A percentile compares a stretch with the other conserved stretches of the same genome.
Conservation (phyloP, 2,113 vertebrate species). For the Thinocorus orbignyianus region DNA sequence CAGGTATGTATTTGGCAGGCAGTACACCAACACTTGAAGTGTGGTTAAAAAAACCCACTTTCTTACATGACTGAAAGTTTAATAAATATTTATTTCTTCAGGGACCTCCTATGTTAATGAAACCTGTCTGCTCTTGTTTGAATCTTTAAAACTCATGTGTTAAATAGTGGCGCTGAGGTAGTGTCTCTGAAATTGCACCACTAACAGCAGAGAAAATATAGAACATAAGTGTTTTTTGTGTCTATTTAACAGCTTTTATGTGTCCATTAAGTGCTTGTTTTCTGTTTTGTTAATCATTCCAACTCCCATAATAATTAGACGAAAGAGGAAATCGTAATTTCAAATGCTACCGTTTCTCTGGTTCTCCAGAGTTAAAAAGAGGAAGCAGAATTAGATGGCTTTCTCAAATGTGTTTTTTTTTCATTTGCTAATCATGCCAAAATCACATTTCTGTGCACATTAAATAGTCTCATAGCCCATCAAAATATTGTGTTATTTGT, state of each 20-base stretch:
- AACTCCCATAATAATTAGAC: constrained; percentile 22
- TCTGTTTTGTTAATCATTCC: constrained; percentile 64
- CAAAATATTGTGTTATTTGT: constrained; percentile 1
- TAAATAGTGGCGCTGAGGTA: background rate
- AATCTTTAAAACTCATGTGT: constrained; percentile 39
- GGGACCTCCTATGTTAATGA: constrained; percentile 59
- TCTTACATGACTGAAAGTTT: constrained; percentile 45
- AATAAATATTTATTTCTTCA: constrained; percentile 51
- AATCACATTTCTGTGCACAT: constrained; percentile 51
- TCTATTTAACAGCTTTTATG: constrained; percentile 51
- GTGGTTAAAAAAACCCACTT: background rate
- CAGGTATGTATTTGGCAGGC: constrained; percentile 58
- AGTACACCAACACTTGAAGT: constrained; percentile 35
- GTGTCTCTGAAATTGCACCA: constrained; percentile 14
- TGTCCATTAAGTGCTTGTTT: constrained; percentile 44
- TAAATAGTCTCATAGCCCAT: background rate
- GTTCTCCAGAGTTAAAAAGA: constrained; percentile 37
- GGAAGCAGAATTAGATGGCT: constrained; percentile 56
- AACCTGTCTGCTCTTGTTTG: constrained; percentile 43
- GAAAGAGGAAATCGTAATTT: constrained; percentile 54
- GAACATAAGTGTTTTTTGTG: background rate
- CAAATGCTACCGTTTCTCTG: constrained; percentile 41
- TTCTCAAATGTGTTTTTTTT: constrained; percentile 35
- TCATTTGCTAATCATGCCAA: constrained; percentile 21
- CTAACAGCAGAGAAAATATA: background rate